phyloP scores from a whole-genome alignment of 2,797 vertebrate genomes.

The Clarias pachynema region DNA sequence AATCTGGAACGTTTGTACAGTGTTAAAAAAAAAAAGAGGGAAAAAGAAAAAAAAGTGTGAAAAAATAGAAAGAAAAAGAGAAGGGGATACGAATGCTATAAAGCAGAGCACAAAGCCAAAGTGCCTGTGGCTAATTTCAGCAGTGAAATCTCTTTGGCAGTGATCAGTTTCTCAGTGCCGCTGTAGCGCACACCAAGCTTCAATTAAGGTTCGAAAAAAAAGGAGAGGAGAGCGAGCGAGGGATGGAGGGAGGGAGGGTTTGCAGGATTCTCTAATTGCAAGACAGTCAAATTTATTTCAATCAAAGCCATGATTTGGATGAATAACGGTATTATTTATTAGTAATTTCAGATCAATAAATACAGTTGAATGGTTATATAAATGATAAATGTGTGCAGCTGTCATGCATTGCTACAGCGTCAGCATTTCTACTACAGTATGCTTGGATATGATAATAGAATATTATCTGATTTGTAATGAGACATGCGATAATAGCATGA shows the following conservation, averaged over 20 bases:
- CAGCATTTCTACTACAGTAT: background rate
- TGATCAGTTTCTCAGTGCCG: conserved; percentile 50
- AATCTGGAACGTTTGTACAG: conserved; percentile 56
- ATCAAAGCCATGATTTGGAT: conserved; percentile 45
- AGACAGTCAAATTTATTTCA: conserved; percentile 18
- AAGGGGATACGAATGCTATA: conserved; percentile 32
- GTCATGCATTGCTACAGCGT: background rate
- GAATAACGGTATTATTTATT: conserved; percentile 32
- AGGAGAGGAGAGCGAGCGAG: conserved; percentile 35
- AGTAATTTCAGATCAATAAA: conserved; percentile 28
- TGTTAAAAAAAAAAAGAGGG: conserved; percentile 37
- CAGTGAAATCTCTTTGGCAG: conserved; percentile 55
- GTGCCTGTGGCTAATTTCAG: conserved; percentile 58
- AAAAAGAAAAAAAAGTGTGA: conserved; percentile 8
- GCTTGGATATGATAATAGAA: background rate
- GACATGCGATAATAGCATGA: too few species aligned
- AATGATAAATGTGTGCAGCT: background rate
- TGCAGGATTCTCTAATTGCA: conserved; percentile 35
- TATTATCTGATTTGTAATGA: background rate
- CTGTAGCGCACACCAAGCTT: conserved; percentile 49
- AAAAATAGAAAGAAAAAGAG: conserved; percentile 6
- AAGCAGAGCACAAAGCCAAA: conserved; percentile 55
- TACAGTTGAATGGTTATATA: background rate
- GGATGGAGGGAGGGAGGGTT: background rate
- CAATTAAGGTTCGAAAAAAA: conserved; percentile 45